These are phyloP conservation scores for Grammomys surdaster DNA, from an alignment of 2,113 vertebrate species.

Conservation along the genomic window DNA sequence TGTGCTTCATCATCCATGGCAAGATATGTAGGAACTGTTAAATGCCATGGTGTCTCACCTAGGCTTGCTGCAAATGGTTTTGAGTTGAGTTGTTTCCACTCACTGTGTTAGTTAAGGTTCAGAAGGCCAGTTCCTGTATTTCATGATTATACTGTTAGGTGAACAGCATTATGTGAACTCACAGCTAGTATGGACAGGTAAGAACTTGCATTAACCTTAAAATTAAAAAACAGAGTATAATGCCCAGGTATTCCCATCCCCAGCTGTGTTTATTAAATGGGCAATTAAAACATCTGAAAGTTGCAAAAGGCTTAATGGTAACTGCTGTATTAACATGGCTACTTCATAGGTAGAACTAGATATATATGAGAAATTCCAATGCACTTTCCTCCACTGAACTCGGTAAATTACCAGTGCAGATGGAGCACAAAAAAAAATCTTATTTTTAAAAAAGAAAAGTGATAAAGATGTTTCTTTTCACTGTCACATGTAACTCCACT, in stretches of 20 bases:
- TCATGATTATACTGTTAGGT: neutral
- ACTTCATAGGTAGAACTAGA: neutral
- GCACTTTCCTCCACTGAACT: neutral
- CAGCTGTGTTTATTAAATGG: neutral
- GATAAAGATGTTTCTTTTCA: neutral
- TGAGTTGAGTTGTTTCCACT: neutral
- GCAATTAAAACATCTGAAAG: neutral
- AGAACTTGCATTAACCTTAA: neutral
- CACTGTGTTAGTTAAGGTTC: neutral
- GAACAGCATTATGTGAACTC: neutral
- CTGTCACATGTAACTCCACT: neutral
- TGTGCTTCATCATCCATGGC: neutral
- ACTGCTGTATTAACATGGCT: neutral
- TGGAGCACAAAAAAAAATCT: neutral
- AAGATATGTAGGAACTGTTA: neutral
- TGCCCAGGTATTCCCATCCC: neutral
- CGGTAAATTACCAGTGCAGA: neutral
- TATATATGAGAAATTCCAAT: neutral
- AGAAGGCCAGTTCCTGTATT: neutral
- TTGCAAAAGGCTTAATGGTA: neutral
- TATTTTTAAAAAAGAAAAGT: neutral
- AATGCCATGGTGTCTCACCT: neutral
- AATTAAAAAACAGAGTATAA: neutral
- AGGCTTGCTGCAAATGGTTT: neutral
- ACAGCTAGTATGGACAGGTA: fast-evolving